Evolutionary conservation across 1,140 invertebrate species (phyloP).

Genomic region (Heterodera carotae): DNA sequence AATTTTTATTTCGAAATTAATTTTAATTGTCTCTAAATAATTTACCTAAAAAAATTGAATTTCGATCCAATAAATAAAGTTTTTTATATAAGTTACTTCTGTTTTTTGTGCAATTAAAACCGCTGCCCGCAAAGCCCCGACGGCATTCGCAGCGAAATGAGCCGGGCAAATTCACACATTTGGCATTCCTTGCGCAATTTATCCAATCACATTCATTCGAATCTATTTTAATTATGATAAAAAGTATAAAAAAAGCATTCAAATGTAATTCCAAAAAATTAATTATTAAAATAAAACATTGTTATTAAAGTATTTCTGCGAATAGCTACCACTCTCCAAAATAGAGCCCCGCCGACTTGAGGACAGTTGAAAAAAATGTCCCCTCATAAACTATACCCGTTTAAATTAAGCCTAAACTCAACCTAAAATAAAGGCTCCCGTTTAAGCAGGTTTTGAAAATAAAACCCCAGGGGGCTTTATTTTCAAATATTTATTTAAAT

Average conservation of each 20-base stretch:
- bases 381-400: too few relatives aligned
- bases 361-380: too few relatives aligned
- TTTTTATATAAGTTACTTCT: slow-evolving; percentile 29
- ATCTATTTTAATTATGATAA: slow-evolving; percentile 32
- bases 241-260: not conserved
- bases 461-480: too few relatives aligned
- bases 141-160: slow-evolving; percentile 50
- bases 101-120: slow-evolving; percentile 49
- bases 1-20: slow-evolving; percentile 9
- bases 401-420: too few relatives aligned
- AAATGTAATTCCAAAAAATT: not conserved
- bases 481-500: too few relatives aligned
- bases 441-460: too few relatives aligned
- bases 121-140: slow-evolving; percentile 46
- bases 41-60: too few relatives aligned
- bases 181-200: slow-evolving; percentile 38
- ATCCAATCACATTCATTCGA: slow-evolving; percentile 47
- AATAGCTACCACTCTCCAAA: too few relatives aligned
- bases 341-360: too few relatives aligned
- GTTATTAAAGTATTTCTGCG: too few relatives aligned
- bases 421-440: too few relatives aligned
- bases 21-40: slow-evolving; percentile 17
- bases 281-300: not conserved
- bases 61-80: not conserved
- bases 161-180: slow-evolving; percentile 39